These are phyloP conservation scores for Gopherus evgoodei DNA, from an alignment of 2,113 vertebrate genomes.

Conservation along the genomic window DNA sequence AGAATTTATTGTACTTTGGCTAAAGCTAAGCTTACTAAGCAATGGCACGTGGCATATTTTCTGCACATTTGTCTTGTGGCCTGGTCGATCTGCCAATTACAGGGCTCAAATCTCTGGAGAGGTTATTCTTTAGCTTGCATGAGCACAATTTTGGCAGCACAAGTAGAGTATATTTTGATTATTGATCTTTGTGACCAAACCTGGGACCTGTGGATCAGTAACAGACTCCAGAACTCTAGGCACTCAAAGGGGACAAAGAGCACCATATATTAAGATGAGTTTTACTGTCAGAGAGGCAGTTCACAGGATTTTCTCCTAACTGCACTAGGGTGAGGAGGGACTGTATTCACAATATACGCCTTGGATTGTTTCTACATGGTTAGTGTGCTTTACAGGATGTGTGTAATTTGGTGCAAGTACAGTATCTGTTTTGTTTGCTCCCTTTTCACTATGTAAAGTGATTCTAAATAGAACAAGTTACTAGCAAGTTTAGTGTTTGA, in stretches of 20 bases:
- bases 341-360: not conserved
- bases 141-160: not conserved
- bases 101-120: not conserved
- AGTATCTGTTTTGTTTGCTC: not conserved
- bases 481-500: not conserved
- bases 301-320: not conserved
- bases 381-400: not conserved
- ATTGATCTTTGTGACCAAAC: not conserved
- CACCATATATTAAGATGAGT: not conserved
- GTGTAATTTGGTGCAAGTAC: not conserved
- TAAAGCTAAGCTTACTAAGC: not conserved
- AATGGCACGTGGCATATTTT: not conserved
- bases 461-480: not conserved
- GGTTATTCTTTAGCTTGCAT: not conserved
- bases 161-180: not conserved
- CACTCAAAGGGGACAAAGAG: not conserved
- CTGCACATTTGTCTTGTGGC: not conserved
- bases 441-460: not conserved
- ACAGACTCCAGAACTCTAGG: not conserved
- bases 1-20: not conserved
- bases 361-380: not conserved
- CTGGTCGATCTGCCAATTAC: not conserved
- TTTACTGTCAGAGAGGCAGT: not conserved
- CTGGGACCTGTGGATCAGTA: not conserved
- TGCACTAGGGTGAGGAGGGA: not conserved